phyloP scores from a whole-genome alignment of 2,113 vertebrate species.

The Apistogramma diplotaenia region DNA sequence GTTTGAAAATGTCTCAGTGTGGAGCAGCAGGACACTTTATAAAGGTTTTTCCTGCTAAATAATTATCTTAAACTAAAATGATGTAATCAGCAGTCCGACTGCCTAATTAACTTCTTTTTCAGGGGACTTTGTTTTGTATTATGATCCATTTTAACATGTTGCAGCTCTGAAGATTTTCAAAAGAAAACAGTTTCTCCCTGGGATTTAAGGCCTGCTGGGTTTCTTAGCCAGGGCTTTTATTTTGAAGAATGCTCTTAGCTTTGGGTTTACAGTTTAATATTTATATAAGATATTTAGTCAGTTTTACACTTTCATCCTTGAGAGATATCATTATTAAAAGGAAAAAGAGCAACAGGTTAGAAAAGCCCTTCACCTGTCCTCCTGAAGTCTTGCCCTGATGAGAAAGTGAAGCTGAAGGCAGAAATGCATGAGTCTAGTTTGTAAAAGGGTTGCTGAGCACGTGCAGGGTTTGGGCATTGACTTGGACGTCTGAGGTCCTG shows the following conservation, averaged over 20 bases:
- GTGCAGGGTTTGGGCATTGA: too few species aligned
- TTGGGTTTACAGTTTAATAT: too few species aligned
- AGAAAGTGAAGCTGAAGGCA: too few species aligned
- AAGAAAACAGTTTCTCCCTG: background rate
- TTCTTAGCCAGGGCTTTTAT: background rate
- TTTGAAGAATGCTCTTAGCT: fast-evolving
- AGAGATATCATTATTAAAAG: background rate
- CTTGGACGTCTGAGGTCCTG: too few species aligned
- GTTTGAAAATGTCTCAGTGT: fast-evolving
- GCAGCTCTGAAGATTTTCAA: background rate
- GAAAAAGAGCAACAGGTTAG: background rate
- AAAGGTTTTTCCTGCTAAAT: fast-evolving
- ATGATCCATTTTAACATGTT: fast-evolving
- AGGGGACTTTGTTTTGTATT: background rate
- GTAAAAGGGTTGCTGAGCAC: too few species aligned
- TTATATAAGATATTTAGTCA: too few species aligned
- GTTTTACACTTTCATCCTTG: too few species aligned
- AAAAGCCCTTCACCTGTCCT: background rate
- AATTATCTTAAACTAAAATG: background rate
- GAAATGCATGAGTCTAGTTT: too few species aligned
- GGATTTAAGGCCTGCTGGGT: background rate
- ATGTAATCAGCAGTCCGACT: background rate
- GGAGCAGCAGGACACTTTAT: too few species aligned
- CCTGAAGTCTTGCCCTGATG: too few species aligned
- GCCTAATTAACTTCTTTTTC: background rate